Evolutionary conservation across 1,140 invertebrate genomes (phyloP).

Genomic region (Tyrophagus putrescentiae): DNA sequence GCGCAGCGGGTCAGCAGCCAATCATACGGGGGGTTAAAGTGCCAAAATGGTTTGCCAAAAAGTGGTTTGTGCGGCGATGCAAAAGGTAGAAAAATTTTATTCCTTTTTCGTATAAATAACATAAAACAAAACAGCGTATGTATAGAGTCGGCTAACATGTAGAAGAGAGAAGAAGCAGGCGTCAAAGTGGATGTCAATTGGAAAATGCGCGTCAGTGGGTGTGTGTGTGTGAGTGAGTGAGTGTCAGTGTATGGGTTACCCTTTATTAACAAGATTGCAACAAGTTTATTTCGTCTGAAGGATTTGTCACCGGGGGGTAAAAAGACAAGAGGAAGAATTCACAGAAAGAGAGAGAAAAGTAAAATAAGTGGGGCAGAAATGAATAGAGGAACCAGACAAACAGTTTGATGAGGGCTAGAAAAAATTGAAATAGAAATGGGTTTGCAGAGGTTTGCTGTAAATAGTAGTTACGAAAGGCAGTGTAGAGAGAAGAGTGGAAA

Average conservation of each 20-base stretch:
- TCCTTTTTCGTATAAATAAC: not conserved
- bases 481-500: too few species aligned
- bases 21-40: not conserved
- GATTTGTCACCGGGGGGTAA: not conserved
- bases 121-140: not conserved
- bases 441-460: too few species aligned
- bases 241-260: too few species aligned
- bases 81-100: not conserved
- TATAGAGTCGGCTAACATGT: too few species aligned
- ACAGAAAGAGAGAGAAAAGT: not conserved
- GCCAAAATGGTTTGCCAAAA: not conserved
- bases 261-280: too few species aligned
- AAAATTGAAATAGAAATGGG: not conserved
- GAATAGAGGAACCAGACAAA: not conserved
- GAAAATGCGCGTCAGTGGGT: not conserved
- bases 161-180: too few species aligned
- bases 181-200: not conserved
- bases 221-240: not conserved
- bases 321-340: not conserved
- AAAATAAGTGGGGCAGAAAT: conserved; percentile 1
- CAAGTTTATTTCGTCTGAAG: too few species aligned
- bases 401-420: not conserved
- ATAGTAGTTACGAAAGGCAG: too few species aligned
- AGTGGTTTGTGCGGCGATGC: not conserved
- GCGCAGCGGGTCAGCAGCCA: not conserved